These are phyloP conservation scores for Physella acuta DNA, from an alignment of 1,140 invertebrate species.

Conservation along the genomic window DNA sequence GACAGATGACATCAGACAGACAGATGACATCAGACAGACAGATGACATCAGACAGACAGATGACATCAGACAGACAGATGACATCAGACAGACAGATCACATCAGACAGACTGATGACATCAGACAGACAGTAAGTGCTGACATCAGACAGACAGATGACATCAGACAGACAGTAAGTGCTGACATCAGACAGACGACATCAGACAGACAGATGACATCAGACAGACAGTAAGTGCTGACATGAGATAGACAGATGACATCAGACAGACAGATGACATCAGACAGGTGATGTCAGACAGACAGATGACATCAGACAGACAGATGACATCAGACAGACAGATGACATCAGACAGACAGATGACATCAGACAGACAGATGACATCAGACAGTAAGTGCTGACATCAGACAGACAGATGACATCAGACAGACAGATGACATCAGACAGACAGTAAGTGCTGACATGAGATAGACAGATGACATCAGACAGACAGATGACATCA, in stretches of 20 bases:
- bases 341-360: neutral
- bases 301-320: no score
- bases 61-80: neutral
- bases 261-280: neutral
- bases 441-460: neutral
- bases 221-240: neutral
- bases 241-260: neutral
- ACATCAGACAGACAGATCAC: no score
- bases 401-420: neutral
- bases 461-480: neutral
- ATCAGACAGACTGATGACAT: no score
- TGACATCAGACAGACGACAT: neutral
- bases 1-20: neutral
- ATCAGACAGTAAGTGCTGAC: neutral
- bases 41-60: neutral
- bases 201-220: neutral
- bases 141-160: neutral
- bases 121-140: neutral
- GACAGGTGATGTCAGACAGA: neutral
- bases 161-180: neutral
- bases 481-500: neutral
- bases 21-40: neutral
- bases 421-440: neutral
- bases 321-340: no score
- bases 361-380: neutral